Evolutionary conservation across 1,140 invertebrate species (phyloP).

Genomic region (Zaprionus capensis): DNA sequence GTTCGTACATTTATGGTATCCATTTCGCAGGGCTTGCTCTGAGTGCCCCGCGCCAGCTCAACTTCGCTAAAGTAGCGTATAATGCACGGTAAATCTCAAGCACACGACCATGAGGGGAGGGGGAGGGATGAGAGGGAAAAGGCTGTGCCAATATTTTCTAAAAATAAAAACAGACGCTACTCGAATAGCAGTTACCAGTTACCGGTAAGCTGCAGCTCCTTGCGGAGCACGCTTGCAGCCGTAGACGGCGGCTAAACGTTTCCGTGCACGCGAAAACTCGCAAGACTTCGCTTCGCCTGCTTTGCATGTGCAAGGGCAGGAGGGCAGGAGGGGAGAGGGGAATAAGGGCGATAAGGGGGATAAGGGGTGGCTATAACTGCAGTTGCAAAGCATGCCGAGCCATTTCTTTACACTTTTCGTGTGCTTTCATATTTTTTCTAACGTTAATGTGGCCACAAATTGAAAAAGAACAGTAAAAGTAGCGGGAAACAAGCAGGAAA

Average conservation of each 20-base stretch:
- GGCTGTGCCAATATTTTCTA: constrained; percentile 75
- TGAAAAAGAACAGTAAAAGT: constrained; percentile 68
- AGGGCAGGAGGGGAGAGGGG: not conserved
- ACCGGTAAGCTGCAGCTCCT: constrained; percentile 28
- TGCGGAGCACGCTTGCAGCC: constrained; percentile 53
- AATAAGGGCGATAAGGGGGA: too few relatives aligned
- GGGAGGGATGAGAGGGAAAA: not conserved
- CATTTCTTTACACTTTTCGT: constrained; percentile 79
- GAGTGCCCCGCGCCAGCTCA: not conserved
- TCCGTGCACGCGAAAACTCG: constrained; percentile 73
- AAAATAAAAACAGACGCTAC: constrained; percentile 77
- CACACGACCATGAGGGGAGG: not conserved
- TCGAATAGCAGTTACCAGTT: constrained; percentile 24
- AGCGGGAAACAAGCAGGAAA: constrained; percentile 46
- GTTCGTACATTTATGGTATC: constrained; percentile 27
- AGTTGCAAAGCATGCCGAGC: constrained; percentile 54
- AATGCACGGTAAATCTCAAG: constrained; percentile 57
- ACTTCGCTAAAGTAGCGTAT: constrained; percentile 53
- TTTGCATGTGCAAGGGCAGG: constrained; percentile 40
- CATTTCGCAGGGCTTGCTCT: constrained; percentile 11
- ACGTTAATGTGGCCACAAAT: constrained; percentile 83
- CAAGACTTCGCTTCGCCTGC: constrained; percentile 24
- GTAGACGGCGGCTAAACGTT: constrained; percentile 79
- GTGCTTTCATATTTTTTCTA: constrained; percentile 79
- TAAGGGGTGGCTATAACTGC: constrained; percentile 30